These are phyloP conservation scores for Augochlora pura DNA, from an alignment of 1,140 invertebrate genomes.

Conservation along the genomic window DNA sequence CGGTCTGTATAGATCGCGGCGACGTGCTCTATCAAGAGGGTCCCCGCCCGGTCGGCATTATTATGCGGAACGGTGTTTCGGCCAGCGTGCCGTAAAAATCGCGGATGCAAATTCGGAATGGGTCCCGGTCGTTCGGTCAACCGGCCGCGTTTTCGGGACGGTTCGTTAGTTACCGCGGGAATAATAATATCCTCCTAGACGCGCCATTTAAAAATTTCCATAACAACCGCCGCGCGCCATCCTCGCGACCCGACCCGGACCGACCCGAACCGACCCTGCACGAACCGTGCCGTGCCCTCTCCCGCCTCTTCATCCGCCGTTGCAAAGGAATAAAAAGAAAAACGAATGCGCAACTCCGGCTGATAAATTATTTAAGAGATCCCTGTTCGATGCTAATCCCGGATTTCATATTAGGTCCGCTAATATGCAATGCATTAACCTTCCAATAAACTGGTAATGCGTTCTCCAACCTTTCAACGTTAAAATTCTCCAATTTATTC, in stretches of 20 bases:
- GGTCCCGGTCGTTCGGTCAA: not conserved
- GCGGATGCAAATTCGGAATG: constrained; percentile 36
- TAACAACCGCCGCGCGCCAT: constrained; percentile 19
- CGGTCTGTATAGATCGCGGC: constrained; percentile 22
- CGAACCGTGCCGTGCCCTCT: no score
- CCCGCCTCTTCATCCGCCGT: not conserved
- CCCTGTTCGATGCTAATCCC: not conserved
- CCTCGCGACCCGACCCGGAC: not conserved
- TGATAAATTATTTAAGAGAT: not conserved
- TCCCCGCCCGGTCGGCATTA: constrained; percentile 19
- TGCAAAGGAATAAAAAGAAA: not conserved
- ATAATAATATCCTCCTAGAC: constrained; percentile 16
- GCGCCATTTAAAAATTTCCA: constrained; percentile 29
- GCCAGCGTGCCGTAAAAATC: constrained; percentile 29
- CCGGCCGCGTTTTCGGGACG: constrained; percentile 2
- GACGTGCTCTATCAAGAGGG: constrained; percentile 7
- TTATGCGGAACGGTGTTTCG: constrained; percentile 50
- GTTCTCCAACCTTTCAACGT: no score
- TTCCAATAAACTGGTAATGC: not conserved
- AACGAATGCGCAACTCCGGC: not conserved
- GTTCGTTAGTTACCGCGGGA: constrained; percentile 26
- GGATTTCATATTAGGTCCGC: not conserved
- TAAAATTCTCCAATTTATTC: no score
- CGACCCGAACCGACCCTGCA: not conserved
- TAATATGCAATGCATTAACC: not conserved